These are phyloP conservation scores for Pristionchus arcanus DNA, from an alignment of 2,888 invertebrate species.

Conservation along the genomic window DNA sequence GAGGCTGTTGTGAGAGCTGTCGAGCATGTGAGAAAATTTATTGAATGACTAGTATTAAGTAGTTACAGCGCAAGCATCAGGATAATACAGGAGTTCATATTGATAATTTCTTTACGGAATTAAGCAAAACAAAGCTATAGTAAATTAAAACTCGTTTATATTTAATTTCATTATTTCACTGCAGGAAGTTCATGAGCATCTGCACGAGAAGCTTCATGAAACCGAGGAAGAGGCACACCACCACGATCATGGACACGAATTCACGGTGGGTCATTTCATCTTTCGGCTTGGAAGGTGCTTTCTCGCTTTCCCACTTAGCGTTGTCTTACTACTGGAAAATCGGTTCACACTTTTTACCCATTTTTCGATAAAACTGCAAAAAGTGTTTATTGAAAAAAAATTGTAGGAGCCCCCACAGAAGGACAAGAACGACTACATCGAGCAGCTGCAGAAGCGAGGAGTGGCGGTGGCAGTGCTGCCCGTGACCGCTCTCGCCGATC, in stretches of 20 bases:
- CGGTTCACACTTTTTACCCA: too few species aligned
- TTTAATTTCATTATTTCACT: not conserved
- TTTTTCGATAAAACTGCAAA: too few species aligned
- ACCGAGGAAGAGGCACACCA: not conserved
- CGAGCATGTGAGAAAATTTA: not conserved
- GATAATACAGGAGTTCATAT: too few species aligned
- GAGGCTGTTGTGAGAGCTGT: conserved; percentile 17
- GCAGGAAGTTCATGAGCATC: conserved; percentile 33
- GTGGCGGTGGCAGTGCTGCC: conserved; percentile 54
- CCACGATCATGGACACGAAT: conserved; percentile 9
- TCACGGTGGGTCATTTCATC: not conserved
- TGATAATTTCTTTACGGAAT: too few species aligned
- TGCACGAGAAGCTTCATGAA: conserved; percentile 22
- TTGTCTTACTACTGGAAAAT: too few species aligned
- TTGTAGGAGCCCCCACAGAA: conserved; percentile 35
- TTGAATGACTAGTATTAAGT: too few species aligned
- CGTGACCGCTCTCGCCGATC: conserved; percentile 10
- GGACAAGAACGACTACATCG: conserved; percentile 50
- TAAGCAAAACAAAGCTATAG: too few species aligned
- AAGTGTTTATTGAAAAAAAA: not conserved
- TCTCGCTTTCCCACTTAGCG: too few species aligned
- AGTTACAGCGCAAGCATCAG: too few species aligned
- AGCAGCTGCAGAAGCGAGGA: conserved; percentile 42
- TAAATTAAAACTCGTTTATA: too few species aligned
- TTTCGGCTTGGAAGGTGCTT: too few species aligned